These are phyloP conservation scores for Sciurus niger DNA, from an alignment of 2,113 vertebrate species.

Conservation along the genomic window DNA sequence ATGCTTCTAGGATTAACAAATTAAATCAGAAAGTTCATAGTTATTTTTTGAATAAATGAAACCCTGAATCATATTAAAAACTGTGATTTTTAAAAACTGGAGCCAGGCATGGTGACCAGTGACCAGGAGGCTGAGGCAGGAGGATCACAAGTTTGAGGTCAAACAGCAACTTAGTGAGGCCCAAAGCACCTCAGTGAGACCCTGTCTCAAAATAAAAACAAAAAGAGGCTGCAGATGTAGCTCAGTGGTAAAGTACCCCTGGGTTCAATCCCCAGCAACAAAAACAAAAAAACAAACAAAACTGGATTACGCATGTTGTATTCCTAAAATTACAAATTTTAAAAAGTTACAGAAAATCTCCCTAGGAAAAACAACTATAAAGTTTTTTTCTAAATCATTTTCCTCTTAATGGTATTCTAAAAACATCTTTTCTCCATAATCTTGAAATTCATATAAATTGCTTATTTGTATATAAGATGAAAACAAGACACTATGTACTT, in stretches of 20 bases:
- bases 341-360: constrained; percentile 49
- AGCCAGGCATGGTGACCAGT: too few species aligned
- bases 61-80: constrained; percentile 34
- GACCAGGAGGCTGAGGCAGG: too few species aligned
- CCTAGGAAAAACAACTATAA: neutral
- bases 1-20: constrained; percentile 20
- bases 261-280: too few species aligned
- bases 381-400: constrained; percentile 31
- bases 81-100: constrained; percentile 24
- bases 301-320: neutral
- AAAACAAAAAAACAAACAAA: too few species aligned
- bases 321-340: neutral
- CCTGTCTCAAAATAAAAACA: too few species aligned
- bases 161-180: too few species aligned
- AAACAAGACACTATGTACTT: constrained; percentile 1
- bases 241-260: too few species aligned
- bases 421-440: constrained; percentile 38
- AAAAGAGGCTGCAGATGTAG: too few species aligned
- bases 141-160: too few species aligned
- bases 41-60: constrained; percentile 33
- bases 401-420: neutral
- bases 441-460: neutral
- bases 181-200: too few species aligned
- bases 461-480: constrained; percentile 9
- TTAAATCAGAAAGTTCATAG: neutral